Evolutionary conservation across 2,113 vertebrate genomes (phyloP).

Genomic region (Neofelis nebulosa): DNA sequence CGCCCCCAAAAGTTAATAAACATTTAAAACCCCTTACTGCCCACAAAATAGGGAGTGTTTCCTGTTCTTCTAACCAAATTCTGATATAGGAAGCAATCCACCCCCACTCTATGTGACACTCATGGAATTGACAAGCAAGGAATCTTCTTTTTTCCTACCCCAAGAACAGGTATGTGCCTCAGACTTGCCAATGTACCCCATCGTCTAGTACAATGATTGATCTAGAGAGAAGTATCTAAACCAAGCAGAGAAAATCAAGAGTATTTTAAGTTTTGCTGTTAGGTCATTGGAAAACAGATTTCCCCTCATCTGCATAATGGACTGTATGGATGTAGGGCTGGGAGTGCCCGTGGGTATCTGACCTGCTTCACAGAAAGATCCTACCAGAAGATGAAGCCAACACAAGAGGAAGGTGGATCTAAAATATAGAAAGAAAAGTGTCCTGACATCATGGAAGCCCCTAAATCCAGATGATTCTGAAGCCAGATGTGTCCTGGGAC

Average conservation of each 20-base stretch:
- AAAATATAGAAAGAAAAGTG: background rate
- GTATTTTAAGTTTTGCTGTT: background rate
- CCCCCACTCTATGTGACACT: background rate
- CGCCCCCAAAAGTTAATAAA: no score
- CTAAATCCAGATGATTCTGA: background rate
- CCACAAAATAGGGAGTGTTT: background rate
- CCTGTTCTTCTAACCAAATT: background rate
- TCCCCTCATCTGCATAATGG: background rate
- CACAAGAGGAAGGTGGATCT: background rate
- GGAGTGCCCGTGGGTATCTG: background rate
- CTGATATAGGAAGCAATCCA: background rate
- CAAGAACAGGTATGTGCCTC: background rate
- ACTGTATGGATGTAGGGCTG: background rate
- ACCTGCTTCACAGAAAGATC: background rate
- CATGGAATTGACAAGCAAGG: background rate
- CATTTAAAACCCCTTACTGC: background rate
- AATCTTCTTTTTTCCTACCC: background rate
- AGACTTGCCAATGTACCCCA: background rate
- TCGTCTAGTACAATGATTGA: background rate
- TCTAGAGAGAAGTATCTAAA: background rate
- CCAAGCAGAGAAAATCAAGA: background rate
- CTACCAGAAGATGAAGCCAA: background rate
- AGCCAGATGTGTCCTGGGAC: background rate
- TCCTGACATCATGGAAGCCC: background rate
- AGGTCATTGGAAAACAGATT: background rate